A percentile compares a stretch with the other conserved stretches of the same genome.
These are phyloP conservation scores for Symphodus melops DNA, from an alignment of 2,113 vertebrate species.

Conservation along the genomic window DNA sequence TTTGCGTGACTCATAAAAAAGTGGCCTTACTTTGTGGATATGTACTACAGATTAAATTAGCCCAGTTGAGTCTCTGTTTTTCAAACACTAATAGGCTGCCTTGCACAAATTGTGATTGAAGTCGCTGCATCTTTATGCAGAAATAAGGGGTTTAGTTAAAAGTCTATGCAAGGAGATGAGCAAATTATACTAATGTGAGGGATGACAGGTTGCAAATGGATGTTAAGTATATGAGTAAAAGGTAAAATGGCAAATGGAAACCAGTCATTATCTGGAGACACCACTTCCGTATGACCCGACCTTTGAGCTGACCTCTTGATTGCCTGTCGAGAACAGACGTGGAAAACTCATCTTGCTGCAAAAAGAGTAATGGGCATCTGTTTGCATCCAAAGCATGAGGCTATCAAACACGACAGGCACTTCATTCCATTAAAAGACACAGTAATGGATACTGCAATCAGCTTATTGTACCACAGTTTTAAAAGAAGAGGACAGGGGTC, in stretches of 20 bases:
- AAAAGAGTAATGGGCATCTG: slow-evolving; percentile 73
- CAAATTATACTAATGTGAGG: slow-evolving; percentile 49
- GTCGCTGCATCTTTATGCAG: slow-evolving; percentile 17
- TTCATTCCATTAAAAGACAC: slow-evolving; percentile 69
- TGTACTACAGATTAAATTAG: slow-evolving; percentile 41
- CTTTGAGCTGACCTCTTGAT: slow-evolving; percentile 65
- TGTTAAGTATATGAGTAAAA: slow-evolving; percentile 53
- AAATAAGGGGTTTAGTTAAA: slow-evolving; percentile 20
- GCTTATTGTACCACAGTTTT: slow-evolving; percentile 44
- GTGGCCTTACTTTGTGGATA: slow-evolving; percentile 41
- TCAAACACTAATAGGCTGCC: slow-evolving; percentile 46
- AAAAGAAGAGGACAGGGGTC: slow-evolving; percentile 56
- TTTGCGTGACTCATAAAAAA: slow-evolving; percentile 34
- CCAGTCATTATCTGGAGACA: slow-evolving; percentile 58
- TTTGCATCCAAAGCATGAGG: slow-evolving; percentile 62
- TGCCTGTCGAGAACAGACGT: slow-evolving; percentile 53
- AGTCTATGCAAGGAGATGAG: slow-evolving; percentile 19
- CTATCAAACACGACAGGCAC: slow-evolving; percentile 60
- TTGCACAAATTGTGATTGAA: slow-evolving; percentile 22
- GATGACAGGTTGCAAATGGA: slow-evolving; percentile 50
- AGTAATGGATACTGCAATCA: slow-evolving; percentile 68
- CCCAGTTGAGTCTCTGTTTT: slow-evolving; percentile 47
- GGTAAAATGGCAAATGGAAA: slow-evolving; percentile 60
- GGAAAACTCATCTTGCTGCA: slow-evolving; percentile 48
- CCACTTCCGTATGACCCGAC: slow-evolving; percentile 61